Evolutionary conservation across 35 echinoderm and acorn worm species (phyloP), one percentile per base, ranked within the genome.

Genomic region (Acanthaster planci): DNA sequence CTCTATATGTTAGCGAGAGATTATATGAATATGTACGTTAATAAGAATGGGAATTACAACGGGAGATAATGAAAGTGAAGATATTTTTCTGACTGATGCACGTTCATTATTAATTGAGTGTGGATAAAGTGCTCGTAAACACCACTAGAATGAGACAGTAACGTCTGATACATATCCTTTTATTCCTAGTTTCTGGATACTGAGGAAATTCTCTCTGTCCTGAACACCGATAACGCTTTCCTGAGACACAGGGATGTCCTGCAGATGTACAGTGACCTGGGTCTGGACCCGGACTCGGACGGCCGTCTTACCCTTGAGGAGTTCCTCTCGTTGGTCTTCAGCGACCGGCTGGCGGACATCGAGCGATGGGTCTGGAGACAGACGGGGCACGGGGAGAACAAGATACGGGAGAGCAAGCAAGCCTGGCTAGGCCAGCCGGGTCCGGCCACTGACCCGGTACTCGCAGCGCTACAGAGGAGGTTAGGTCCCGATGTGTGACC

Each of bases 331-430:
- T 26, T 72, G 64, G 64, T 72, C 64, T 31, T 7, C 29, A 72
- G 34, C 26, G 64, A 72, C 64, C 23, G 29, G 2, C 64, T 72
- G 26, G 34, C 15, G 19, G 64, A 72, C 64, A 26, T 72, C 8
- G 64, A 72, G 64, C 23, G 9, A 6, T 72, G 64, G 64, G 64
- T 72, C 0, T 72, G 64, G 64, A 21, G 30, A 72, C 64, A 34
- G 64, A 72, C 64, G 21, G 64, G 64, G 14, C 64, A 72, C 15
- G 26, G 34, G 64, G 64, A 72, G n/a, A 72, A 72, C 26, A 26
- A 34, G 64, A 72, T 72, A 72, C 64, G 64, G 64, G 64, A 72
- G 64, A 72, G 64, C 64, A 72, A 72, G 9, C 64, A 72, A 29
- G 64, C 64, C 18, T 72, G 64, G 64, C 64, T 72, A 8, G 64